Base-by-base conservation (phyloP, 2,797 vertebrate species). In the Galago senegalensis region DNA sequence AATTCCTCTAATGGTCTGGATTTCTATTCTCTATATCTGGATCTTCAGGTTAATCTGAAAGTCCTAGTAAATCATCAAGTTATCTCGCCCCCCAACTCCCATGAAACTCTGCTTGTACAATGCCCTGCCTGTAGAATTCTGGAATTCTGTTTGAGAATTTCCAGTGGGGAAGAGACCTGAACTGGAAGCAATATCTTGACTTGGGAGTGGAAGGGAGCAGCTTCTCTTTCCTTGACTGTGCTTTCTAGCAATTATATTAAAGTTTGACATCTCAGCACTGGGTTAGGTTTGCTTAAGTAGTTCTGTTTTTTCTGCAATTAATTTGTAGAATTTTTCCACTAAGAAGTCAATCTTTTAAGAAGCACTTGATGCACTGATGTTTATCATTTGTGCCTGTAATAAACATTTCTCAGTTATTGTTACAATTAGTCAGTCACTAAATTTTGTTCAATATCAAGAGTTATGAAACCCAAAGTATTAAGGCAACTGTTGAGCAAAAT, bases 1-100 rank as follows among this genome's bases (percentile, higher is more conserved):
- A 21, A 3, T 60, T 4, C 9, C 14, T 65, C 65, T 72, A 43
- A 58, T 34, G 40, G n/a, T 83, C 37, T 83, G 34, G 31, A 43
- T 60, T 94, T 89, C 16, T 29, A 60, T 83, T 87, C 25, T 82
- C 82, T 82, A 16, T 87, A 58, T 93, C 49, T 70, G 69, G n/a
- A 72, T 83, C 11, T 60, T n/a, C 18, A 31, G 18, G 12, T 53
- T 61, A 29, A 63, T 7, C 0, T 56, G 43, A 89, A 86, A 37
- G 34, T 56, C 6, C n/a, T 23, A 61, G 60, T 37, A 94, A 87
- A 61, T 92, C 8, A 67, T 83, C 31, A 63, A 31, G 20, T 84
- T 87, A 87, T 10, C 23, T 10, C 3, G 61, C 81, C 40, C 7
- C 14, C 1, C 25, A 5, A 17, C 49, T 1, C 43, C 18, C 20